Percentiles rank a stretch among this genome's conserved stretches.
These are phyloP conservation scores for Nomada lathburiana DNA, from an alignment of 2,888 invertebrate genomes.

Conservation along the genomic window DNA sequence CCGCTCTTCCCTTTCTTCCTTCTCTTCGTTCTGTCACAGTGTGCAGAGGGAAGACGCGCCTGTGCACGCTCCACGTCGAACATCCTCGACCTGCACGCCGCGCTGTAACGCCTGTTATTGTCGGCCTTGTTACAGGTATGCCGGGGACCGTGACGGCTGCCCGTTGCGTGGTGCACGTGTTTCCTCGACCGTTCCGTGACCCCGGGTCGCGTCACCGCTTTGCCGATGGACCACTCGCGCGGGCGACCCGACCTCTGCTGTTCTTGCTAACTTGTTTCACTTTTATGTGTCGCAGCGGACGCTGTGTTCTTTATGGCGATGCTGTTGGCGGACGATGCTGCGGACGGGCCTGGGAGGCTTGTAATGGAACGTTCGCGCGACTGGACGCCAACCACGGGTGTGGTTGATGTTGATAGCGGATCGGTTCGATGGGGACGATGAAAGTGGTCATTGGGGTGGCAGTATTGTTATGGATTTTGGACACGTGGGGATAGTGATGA, in stretches of 20 bases:
- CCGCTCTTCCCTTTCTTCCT: neutral
- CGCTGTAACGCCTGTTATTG: slow-evolving; percentile 74
- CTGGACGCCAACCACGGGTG: neutral
- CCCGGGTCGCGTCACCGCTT: slow-evolving; percentile 61
- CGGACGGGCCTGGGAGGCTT: neutral
- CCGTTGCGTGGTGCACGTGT: slow-evolving; percentile 60
- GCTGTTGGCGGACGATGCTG: slow-evolving; percentile 33
- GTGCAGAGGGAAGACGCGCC: slow-evolving; percentile 48
- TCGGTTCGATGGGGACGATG: neutral
- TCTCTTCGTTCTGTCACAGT: slow-evolving; percentile 15
- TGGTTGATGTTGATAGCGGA: neutral
- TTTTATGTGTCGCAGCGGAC: slow-evolving; percentile 46
- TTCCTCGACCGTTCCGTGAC: slow-evolving; percentile 59
- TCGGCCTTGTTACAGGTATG: slow-evolving; percentile 63
- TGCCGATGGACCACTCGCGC: slow-evolving; percentile 34
- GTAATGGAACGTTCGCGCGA: slow-evolving; percentile 1
- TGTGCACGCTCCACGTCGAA: slow-evolving; percentile 60
- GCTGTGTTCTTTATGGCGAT: slow-evolving; percentile 43
- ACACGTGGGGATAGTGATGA: too few species aligned
- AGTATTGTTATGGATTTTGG: too few species aligned
- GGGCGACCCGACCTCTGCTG: slow-evolving; percentile 17
- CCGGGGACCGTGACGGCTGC: slow-evolving; percentile 40
- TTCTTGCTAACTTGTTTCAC: slow-evolving; percentile 42
- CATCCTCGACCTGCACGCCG: slow-evolving; percentile 60
- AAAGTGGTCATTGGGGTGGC: too few species aligned